phyloP scores from a whole-genome alignment of 2,113 vertebrate species.

The Xiphias gladius region DNA sequence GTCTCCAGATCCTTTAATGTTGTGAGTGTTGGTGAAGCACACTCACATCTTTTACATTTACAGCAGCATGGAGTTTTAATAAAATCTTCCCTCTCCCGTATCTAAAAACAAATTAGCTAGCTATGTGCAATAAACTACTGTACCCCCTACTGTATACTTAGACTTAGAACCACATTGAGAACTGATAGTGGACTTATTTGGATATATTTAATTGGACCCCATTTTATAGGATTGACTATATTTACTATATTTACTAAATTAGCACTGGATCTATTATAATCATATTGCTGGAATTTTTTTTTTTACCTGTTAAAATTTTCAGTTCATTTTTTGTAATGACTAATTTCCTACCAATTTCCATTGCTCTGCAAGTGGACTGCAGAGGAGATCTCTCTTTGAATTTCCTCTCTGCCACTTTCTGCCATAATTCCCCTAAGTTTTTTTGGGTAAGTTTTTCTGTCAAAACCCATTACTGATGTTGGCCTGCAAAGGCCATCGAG shows the following conservation, averaged over 20 bases:
- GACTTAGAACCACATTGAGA: not conserved
- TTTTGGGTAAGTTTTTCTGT: conserved; percentile 17
- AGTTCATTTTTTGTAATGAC: conserved; percentile 6
- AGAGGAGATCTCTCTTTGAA: conserved; percentile 15
- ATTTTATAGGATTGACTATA: not conserved
- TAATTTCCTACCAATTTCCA: conserved; percentile 11
- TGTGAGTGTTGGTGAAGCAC: not conserved
- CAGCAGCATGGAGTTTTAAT: not conserved
- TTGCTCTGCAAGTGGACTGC: not conserved
- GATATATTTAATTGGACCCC: not conserved
- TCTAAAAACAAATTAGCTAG: not conserved
- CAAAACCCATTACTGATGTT: conserved; percentile 2
- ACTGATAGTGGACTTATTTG: not conserved
- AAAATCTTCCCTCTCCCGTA: not conserved
- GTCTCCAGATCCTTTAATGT: not conserved
- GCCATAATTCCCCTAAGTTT: conserved; percentile 18
- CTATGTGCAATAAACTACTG: not conserved
- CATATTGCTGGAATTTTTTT: not conserved
- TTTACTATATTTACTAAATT: not conserved
- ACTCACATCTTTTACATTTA: conserved; percentile 3
- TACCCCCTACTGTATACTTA: not conserved
- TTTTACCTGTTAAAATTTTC: conserved; percentile 15
- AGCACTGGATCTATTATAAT: not conserved
- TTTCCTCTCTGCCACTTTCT: conserved; percentile 26
- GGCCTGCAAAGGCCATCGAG: conserved; percentile 23